Evolutionary conservation across 2,113 vertebrate species (phyloP).

Genomic region (Stomatorhinus ivindoensis): DNA sequence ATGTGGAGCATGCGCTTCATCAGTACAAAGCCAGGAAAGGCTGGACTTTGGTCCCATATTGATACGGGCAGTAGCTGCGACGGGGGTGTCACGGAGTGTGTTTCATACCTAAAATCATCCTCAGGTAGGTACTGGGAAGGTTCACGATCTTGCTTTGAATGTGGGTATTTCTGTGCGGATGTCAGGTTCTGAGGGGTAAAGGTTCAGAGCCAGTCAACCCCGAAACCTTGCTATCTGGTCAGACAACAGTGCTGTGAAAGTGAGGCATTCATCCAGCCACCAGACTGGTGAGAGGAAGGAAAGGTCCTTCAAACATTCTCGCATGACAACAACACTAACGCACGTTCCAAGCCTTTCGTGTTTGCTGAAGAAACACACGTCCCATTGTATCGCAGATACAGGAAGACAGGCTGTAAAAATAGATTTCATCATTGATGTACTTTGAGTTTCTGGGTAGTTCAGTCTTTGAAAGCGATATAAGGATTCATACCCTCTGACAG

Average conservation of each 20-base stretch:
- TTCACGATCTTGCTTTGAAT: background rate
- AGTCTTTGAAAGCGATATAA: background rate
- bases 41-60: slow-evolving; percentile 7
- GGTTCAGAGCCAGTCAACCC: background rate
- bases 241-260: background rate
- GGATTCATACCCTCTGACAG: background rate
- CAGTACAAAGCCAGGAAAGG: background rate
- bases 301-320: background rate
- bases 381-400: background rate
- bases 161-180: background rate
- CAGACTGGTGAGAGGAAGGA: background rate
- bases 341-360: background rate
- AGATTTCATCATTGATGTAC: background rate
- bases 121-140: background rate
- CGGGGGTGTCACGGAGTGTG: background rate
- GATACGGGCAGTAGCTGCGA: background rate
- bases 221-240: background rate
- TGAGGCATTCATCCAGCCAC: background rate
- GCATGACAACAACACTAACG: background rate
- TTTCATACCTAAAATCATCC: background rate
- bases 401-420: background rate
- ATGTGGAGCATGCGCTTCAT: background rate
- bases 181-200: background rate
- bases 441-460: background rate
- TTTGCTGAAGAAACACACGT: background rate